Percentiles rank a stretch among this genome's conserved stretches.
Evolutionary conservation across 2,113 vertebrate species (phyloP).

Genomic region (Pteropus alecto): DNA sequence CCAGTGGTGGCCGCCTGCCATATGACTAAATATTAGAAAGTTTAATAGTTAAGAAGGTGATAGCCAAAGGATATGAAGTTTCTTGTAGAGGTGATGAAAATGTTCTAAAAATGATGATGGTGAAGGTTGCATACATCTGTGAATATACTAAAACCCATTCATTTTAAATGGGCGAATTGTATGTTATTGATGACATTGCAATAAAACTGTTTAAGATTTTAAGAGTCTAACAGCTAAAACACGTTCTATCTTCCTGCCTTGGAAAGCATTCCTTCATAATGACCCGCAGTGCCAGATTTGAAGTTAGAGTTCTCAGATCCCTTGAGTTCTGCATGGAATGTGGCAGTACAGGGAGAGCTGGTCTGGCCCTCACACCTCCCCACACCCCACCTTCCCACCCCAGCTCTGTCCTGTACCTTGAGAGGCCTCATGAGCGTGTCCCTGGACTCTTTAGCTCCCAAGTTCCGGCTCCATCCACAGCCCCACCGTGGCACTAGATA

Average conservation of each 20-base stretch:
- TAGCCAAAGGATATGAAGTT: not conserved
- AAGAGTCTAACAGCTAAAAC: not conserved
- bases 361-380: not conserved
- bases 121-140: not conserved
- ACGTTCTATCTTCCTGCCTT: not conserved
- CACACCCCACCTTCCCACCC: not conserved
- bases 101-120: not conserved
- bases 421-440: not conserved
- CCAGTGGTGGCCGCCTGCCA: not conserved
- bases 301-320: not conserved
- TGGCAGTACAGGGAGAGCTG: not conserved
- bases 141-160: not conserved
- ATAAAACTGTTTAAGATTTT: not conserved
- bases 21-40: not conserved
- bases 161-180: not conserved
- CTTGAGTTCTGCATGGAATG: not conserved
- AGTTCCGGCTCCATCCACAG: not conserved
- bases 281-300: not conserved
- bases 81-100: not conserved
- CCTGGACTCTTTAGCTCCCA: not conserved
- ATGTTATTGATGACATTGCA: not conserved
- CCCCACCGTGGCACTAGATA: accelerated
- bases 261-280: not conserved
- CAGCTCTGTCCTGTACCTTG: not conserved
- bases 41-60: not conserved